Percentiles rank a stretch among this genome's conserved stretches.
phyloP scores from a whole-genome alignment of 2,797 vertebrate species.

The Bufotes viridis region DNA sequence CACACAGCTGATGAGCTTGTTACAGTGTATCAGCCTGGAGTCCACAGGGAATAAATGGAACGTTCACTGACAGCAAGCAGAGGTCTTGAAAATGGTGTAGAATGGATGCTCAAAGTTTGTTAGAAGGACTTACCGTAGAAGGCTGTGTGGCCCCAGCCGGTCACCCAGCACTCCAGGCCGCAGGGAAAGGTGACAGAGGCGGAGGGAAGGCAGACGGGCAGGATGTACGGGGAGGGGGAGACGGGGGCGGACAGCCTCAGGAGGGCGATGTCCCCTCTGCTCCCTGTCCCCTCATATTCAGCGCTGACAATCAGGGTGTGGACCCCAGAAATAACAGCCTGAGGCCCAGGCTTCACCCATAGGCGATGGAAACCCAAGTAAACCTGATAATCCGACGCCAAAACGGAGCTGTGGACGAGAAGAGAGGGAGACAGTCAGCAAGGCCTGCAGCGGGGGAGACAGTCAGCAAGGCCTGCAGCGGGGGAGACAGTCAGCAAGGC shows the following conservation, averaged over 20 bases:
- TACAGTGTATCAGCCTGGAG: not conserved
- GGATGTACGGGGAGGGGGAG: constrained; percentile 77
- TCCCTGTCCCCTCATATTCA: constrained; percentile 60
- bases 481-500: too few relatives aligned
- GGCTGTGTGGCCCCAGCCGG: constrained; percentile 83
- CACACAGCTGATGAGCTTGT: not conserved
- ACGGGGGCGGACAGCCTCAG: constrained; percentile 80
- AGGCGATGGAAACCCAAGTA: constrained; percentile 64
- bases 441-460: too few relatives aligned
- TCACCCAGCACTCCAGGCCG: constrained; percentile 90
- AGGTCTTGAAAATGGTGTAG: too few relatives aligned
- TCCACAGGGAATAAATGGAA: too few relatives aligned
- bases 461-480: too few relatives aligned
- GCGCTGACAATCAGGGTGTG: constrained; percentile 52
- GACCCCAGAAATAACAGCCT: not conserved
- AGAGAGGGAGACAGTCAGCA: too few relatives aligned
- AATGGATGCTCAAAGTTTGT: too few relatives aligned
- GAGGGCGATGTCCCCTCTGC: constrained; percentile 69
- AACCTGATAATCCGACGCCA: constrained; percentile 9
- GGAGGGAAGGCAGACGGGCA: constrained; percentile 86
- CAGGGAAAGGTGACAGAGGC: constrained; percentile 77
- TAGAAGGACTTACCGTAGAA: constrained; percentile 74
- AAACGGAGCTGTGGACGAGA: not conserved
- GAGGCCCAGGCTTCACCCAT: not conserved
- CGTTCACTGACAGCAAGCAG: too few relatives aligned